Evolutionary conservation across 2,113 vertebrate genomes (phyloP).

Genomic region (Cercopithecus mona): DNA sequence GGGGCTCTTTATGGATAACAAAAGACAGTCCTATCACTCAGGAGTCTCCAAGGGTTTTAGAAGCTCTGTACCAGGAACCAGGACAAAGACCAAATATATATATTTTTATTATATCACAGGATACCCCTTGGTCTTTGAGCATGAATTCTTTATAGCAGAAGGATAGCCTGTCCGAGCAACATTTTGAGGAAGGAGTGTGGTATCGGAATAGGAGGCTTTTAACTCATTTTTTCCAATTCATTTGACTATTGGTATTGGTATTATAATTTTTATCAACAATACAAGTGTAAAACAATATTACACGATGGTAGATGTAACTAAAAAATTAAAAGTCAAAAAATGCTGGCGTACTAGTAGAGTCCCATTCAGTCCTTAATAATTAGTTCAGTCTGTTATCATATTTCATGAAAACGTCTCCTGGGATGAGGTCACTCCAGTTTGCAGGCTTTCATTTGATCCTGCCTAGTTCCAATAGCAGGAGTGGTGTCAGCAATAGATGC

Average conservation of each 20-base stretch:
- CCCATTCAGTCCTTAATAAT: neutral
- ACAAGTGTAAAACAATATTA: neutral
- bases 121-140: neutral
- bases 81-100: neutral
- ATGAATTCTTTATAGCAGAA: neutral
- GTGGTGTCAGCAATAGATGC: neutral
- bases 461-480: neutral
- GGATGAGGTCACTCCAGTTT: neutral
- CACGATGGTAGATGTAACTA: neutral
- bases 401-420: neutral
- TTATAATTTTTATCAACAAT: neutral
- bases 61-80: neutral
- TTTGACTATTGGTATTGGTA: neutral
- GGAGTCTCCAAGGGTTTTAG: neutral
- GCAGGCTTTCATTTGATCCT: neutral
- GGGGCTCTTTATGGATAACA: neutral
- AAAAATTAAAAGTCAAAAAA: neutral
- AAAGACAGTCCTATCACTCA: neutral
- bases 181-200: neutral
- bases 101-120: neutral
- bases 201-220: neutral
- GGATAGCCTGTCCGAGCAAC: neutral
- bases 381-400: neutral
- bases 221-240: neutral
- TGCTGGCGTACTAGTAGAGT: neutral